Conservation (phyloP, 1,140 invertebrate genomes). For the Neoseiulus cucumeris region DNA sequence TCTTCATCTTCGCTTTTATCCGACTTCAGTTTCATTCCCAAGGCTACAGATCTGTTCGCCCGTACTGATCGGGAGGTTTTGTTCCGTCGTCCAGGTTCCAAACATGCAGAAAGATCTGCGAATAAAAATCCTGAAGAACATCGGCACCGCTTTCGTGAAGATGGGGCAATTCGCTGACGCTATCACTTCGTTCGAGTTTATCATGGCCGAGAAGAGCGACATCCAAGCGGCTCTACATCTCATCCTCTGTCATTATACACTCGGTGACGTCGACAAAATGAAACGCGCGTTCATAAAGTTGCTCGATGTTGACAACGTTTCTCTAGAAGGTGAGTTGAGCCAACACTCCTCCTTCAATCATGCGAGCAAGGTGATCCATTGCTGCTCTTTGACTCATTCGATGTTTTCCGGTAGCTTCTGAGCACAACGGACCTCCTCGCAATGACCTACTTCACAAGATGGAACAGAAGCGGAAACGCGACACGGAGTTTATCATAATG, state of each 20-base stretch:
- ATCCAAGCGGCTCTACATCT: conserved; percentile 53
- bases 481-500: conserved; percentile 64
- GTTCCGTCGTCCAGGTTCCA: background rate
- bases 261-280: conserved; percentile 83
- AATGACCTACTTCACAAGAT: conserved; percentile 2
- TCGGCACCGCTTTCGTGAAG: conserved; percentile 80
- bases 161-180: conserved; percentile 92
- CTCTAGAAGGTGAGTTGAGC: conserved; percentile 19
- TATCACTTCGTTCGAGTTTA: conserved; percentile 86
- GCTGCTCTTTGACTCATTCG: too few species aligned
- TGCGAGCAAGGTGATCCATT: too few species aligned
- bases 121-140: conserved; percentile 95
- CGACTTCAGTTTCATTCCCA: too few species aligned
- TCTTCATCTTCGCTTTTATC: background rate
- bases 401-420: background rate
- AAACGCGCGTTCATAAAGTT: conserved; percentile 75
- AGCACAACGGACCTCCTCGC: background rate
- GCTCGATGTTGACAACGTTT: conserved; percentile 44
- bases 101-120: conserved; percentile 31
- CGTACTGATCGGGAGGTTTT: too few species aligned
- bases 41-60: too few species aligned
- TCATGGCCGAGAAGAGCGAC: conserved; percentile 72
- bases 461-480: conserved; percentile 33
- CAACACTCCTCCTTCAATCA: too few species aligned
- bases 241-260: conserved; percentile 74